Evolutionary conservation across 2,797 vertebrate genomes (phyloP).

Genomic region (Sylvilagus floridanus): DNA sequence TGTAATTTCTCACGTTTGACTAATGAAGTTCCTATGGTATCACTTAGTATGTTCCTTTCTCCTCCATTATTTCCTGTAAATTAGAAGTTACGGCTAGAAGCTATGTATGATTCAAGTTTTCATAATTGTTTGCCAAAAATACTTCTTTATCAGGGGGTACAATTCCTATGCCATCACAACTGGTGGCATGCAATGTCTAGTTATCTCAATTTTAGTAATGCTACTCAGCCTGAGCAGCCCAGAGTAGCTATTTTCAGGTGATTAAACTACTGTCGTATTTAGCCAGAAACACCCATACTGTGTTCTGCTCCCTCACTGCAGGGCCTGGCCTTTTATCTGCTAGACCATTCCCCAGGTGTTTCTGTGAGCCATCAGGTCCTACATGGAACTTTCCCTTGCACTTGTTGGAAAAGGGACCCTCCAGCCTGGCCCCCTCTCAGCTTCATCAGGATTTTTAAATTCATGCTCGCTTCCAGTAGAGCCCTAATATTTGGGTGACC

Average conservation of each 20-base stretch:
- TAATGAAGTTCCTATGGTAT: neutral
- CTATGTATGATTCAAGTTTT: neutral
- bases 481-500: neutral
- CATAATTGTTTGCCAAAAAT: neutral
- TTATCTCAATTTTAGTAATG: neutral
- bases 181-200: neutral
- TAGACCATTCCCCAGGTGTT: neutral
- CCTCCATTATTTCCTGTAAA: neutral
- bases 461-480: neutral
- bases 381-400: neutral
- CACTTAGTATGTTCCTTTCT: neutral
- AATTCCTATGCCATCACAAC: neutral
- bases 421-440: neutral
- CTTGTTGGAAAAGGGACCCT: neutral
- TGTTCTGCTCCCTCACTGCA: neutral
- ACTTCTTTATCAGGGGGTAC: neutral
- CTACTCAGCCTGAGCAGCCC: neutral
- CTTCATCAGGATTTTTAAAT: neutral
- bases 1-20: conserved; percentile 33
- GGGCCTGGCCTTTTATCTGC: neutral
- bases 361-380: neutral
- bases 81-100: neutral
- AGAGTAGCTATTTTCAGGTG: neutral
- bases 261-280: neutral
- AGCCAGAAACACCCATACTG: neutral